Percentiles rank a stretch among this genome's conserved stretches.
Conservation (phyloP, 1,140 invertebrate species). For the Achroia grisella region DNA sequence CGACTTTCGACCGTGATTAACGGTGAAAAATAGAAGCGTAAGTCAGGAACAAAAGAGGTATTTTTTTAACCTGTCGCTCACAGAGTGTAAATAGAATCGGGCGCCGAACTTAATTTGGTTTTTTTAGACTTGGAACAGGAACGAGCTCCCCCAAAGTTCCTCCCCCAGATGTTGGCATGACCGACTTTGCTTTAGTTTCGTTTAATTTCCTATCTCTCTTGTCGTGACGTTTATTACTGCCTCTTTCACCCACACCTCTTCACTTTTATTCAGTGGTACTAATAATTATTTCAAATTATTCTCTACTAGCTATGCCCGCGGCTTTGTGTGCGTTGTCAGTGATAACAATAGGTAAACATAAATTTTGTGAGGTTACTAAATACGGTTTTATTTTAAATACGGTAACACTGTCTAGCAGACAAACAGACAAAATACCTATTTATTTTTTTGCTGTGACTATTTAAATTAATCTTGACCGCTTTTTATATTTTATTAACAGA, state of each 20-base stretch:
- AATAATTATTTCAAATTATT: constrained; percentile 63
- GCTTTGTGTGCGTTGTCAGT: neutral
- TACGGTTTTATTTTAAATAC: too few species aligned
- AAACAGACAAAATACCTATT: too few species aligned
- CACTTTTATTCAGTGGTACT: constrained; percentile 50
- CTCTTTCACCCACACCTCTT: constrained; percentile 35
- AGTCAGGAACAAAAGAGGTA: constrained; percentile 29
- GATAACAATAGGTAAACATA: too few species aligned
- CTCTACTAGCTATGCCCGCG: too few species aligned
- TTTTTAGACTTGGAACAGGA: constrained; percentile 42
- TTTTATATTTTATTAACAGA: too few species aligned
- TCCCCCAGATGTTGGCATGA: constrained; percentile 43
- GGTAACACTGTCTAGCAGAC: too few species aligned
- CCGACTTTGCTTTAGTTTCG: constrained; percentile 62
- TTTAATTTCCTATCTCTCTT: constrained; percentile 67
- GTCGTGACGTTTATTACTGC: constrained; percentile 56
- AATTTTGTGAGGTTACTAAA: too few species aligned
- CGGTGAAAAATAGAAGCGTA: constrained; percentile 19
- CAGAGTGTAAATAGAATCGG: constrained; percentile 57
- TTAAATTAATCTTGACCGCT: too few species aligned
- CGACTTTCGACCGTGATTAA: constrained; percentile 15
- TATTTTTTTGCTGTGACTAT: too few species aligned
- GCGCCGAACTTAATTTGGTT: constrained; percentile 50
- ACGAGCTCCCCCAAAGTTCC: constrained; percentile 28
- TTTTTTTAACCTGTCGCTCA: constrained; percentile 55